Base-by-base conservation (phyloP, 2,797 vertebrate genomes). In the Mycteria americana region DNA sequence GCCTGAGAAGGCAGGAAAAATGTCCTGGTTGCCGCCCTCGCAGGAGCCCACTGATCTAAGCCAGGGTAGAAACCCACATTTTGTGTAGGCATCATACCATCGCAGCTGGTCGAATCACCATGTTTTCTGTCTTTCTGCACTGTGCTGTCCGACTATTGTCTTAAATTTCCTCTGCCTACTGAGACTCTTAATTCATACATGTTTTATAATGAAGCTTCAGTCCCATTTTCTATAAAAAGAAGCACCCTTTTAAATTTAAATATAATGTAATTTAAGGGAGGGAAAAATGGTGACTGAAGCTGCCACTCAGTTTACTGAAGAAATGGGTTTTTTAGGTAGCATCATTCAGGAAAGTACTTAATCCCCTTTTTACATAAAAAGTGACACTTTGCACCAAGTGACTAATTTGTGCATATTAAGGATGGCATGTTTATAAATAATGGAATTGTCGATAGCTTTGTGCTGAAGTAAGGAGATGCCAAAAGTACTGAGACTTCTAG, bases 371-470 rank as follows among this genome's bases (percentile, higher is more conserved):
- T 86, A 83, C 87, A 95, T 94, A 94, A 96, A 91, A 93, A 96
- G 88, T 98, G 98, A 97, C 97, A 97, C 72, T 97, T 97, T 91
- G 92, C 92, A 97, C 84, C 73, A 72, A 96, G 93, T 97, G 97
- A 96, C 94, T 98, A 98, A 98, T 98, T 97, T 95, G 96, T 95
- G 94, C 85, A 72, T 98, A 97, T 98, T 98, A 98, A 97, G 96
- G 95, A 90, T 98, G 98, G 91, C 97, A 94, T 98, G 93, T 98
- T 98, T 98, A 98, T 98, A 98, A 98, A 98, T 98, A 98, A 98
- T 97, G 89, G 95, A 96, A 94, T 97, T 96, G 95, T 98, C 92
- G 5, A 96, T 97, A 97, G 95, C 67, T 96, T 94, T 97, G 62
- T 96, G 95, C 95, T 97, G 97, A 97, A 97, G 91, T 97, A 93